These are phyloP conservation scores for Candoia aspera DNA, from an alignment of 2,113 vertebrate species.

Conservation along the genomic window DNA sequence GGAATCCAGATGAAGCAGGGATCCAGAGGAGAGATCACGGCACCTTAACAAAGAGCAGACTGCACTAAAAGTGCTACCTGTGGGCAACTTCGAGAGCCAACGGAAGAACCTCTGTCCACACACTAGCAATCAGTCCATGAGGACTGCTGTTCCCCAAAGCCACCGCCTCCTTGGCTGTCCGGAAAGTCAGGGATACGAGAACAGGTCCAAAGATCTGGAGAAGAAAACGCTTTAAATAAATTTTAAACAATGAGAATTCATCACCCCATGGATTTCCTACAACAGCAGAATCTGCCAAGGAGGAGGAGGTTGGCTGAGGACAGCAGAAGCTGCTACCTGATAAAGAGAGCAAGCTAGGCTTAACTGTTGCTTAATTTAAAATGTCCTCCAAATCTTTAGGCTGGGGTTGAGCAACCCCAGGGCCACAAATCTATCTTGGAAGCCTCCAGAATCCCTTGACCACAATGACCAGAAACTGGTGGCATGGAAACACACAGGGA, in stretches of 20 bases:
- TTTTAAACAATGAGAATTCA: neutral
- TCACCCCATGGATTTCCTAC: neutral
- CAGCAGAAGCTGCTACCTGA: neutral
- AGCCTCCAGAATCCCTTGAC: neutral
- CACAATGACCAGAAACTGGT: neutral
- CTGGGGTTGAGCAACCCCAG: neutral
- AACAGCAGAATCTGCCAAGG: neutral
- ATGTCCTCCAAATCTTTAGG: neutral
- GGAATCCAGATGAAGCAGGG: neutral
- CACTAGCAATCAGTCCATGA: slow-evolving; percentile 79
- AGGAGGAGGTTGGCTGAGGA: neutral
- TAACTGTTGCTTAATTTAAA: neutral
- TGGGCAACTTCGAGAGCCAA: slow-evolving; percentile 84
- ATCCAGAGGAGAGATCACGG: neutral
- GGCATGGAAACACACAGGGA: neutral
- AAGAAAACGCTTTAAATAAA: neutral
- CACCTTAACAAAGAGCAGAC: neutral
- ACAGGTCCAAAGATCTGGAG: slow-evolving; percentile 67
- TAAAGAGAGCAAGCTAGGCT: neutral
- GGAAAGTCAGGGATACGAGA: slow-evolving; percentile 73
- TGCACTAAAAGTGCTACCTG: slow-evolving; percentile 64
- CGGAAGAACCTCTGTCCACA: slow-evolving; percentile 88
- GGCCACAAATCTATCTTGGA: neutral
- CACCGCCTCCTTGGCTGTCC: slow-evolving; percentile 80
- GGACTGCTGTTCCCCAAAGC: slow-evolving; percentile 80